Evolutionary conservation across 2,797 vertebrate genomes (phyloP).

Genomic region (Oryzias dopingdopingensis): DNA sequence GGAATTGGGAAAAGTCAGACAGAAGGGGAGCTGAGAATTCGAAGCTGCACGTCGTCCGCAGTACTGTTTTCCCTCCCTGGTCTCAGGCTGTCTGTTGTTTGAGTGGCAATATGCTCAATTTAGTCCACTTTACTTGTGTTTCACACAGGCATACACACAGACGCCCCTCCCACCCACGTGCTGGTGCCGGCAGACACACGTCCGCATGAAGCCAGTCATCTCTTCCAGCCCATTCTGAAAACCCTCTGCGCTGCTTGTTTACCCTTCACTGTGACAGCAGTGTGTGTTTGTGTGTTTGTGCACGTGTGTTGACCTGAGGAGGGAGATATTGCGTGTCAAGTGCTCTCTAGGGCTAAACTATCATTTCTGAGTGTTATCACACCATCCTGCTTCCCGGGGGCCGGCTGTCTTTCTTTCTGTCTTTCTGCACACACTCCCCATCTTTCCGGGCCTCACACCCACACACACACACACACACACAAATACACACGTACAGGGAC

Average conservation of each 20-base stretch:
- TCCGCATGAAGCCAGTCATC: constrained; percentile 64
- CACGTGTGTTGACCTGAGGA: constrained; percentile 71
- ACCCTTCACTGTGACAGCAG: constrained; percentile 76
- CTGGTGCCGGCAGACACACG: constrained; percentile 36
- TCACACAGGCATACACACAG: constrained; percentile 64
- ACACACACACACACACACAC: constrained; percentile 21
- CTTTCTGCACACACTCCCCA: constrained; percentile 18
- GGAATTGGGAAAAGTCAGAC: constrained; percentile 54
- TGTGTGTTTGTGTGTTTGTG: constrained; percentile 50
- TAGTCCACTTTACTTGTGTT: constrained; percentile 70
- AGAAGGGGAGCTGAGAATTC: constrained; percentile 52
- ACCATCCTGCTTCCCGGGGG: constrained; percentile 75
- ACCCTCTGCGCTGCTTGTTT: constrained; percentile 72
- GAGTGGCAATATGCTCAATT: constrained; percentile 70
- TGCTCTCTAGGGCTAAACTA: constrained; percentile 83
- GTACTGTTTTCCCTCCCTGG: constrained; percentile 25
- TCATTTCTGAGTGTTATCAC: constrained; percentile 84
- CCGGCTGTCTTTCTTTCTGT: constrained; percentile 61
- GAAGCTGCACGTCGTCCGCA: constrained; percentile 31
- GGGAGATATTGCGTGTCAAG: constrained; percentile 82
- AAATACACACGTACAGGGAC: constrained; percentile 24
- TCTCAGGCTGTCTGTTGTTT: constrained; percentile 63
- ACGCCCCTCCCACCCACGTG: constrained; percentile 54
- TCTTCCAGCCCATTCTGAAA: constrained; percentile 57
- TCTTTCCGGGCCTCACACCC: constrained; percentile 1